Evolutionary conservation across 2,888 invertebrate genomes (phyloP), one percentile per base, ranked within the genome.

Genomic region (Ceriagrion tenellum): DNA sequence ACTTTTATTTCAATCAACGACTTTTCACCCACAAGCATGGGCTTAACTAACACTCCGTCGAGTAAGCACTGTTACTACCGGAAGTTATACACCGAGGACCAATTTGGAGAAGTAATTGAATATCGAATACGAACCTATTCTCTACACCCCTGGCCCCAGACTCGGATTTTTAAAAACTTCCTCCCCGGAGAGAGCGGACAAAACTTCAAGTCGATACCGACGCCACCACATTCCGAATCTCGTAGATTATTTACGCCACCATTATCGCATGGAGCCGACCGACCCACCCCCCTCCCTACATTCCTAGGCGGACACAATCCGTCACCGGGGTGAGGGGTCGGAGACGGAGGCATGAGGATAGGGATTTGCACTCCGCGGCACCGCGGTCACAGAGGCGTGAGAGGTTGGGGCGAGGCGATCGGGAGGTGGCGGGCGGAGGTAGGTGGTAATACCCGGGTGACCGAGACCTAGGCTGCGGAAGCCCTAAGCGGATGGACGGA

Each of bases 361-460:
- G 81, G 35, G 81, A 81, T 81, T 81, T 81, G 81, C 81, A 81
- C 81, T 81, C 30, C 81, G 81, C 35, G 35, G 81, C 16, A 81
- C n/a, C 35, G 81, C 35, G 30, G 81, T 35, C 81, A 35, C 81
- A 13, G 81, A 35, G 35, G 69, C n/a, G 81, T 81, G 30, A 35
- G 81, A 35, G 69, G 26, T 23, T 8, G 69, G 69, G 26, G 69
- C 3, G 81, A 13, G 35, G 81, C 59, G 16, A 59, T 59, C 59
- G 59, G 59, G 20, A 47, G 47, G 47, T 47, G 47, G 35, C 13
- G 35, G 81, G 26, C 35, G 12, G 30, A 74, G 30, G 56, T 56
- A 35, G 81, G 81, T 81, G 81, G 81, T 81, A 81, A 81, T 81
- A 13, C 81, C 81, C 16, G 35, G 81, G 35, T 81, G 81, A 81